Conservation (phyloP, 2,888 invertebrate genomes). For the Romanomermis culicivorax region DNA sequence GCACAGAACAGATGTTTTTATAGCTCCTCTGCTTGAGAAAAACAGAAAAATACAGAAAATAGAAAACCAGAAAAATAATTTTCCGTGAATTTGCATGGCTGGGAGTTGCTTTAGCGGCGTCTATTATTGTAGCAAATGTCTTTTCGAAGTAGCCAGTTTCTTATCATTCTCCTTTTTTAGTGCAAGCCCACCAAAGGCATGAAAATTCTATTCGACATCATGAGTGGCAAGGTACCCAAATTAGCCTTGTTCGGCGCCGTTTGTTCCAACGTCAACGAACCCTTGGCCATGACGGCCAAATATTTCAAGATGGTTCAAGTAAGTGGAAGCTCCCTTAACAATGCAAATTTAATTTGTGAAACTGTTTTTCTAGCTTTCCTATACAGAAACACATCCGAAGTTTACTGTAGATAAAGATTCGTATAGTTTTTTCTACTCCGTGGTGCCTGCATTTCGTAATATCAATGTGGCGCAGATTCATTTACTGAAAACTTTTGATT, state of each 20-base stretch:
- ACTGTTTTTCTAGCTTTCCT: slow-evolving; percentile 48
- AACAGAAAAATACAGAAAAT: too few species aligned
- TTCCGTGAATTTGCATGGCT: too few species aligned
- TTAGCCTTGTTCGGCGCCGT: slow-evolving; percentile 87
- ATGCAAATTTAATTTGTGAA: background rate
- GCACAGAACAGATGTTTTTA: too few species aligned
- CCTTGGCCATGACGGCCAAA: slow-evolving; percentile 83
- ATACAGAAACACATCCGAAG: slow-evolving; percentile 93
- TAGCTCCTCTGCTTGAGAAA: too few species aligned
- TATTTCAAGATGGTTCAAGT: slow-evolving; percentile 92
- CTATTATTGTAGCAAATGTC: too few species aligned
- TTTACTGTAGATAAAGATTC: slow-evolving; percentile 57
- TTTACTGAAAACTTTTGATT: slow-evolving; percentile 71
- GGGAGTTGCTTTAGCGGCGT: too few species aligned
- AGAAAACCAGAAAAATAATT: too few species aligned
- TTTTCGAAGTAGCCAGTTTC: too few species aligned
- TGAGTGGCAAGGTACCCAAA: slow-evolving; percentile 50
- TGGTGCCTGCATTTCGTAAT: slow-evolving; percentile 85
- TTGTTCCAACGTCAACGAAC: slow-evolving; percentile 85
- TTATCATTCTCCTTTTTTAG: too few species aligned
- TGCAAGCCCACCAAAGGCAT: slow-evolving; percentile 82
- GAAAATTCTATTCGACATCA: slow-evolving; percentile 86
- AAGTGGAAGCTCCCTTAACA: slow-evolving; percentile 16
- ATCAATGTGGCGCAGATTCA: slow-evolving; percentile 77
- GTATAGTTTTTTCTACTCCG: slow-evolving; percentile 86